Evolutionary conservation across 2,113 vertebrate genomes (phyloP).

Genomic region (Neogobius melanostomus): DNA sequence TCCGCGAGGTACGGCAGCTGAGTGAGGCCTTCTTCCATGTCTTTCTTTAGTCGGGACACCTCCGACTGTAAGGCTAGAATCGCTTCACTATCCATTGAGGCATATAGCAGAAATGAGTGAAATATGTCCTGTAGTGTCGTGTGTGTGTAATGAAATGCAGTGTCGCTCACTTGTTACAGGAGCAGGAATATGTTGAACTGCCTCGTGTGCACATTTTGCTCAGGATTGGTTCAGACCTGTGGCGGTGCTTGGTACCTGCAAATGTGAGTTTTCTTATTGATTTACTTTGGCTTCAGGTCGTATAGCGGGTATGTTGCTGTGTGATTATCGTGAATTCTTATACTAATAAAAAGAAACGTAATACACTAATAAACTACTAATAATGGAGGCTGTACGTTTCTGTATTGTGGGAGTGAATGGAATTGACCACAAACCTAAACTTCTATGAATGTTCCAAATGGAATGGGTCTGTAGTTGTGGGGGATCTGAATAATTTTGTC

Average conservation of each 20-base stretch:
- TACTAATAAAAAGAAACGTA: too few relatives aligned
- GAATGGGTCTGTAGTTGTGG: too few relatives aligned
- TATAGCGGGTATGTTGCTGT: too few relatives aligned
- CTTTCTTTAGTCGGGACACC: slow-evolving; percentile 71
- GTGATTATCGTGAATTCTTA: too few relatives aligned
- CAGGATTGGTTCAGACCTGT: slow-evolving; percentile 31
- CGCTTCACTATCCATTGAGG: slow-evolving; percentile 60
- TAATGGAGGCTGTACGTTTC: too few relatives aligned
- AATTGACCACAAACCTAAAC: too few relatives aligned
- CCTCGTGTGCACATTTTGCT: slow-evolving; percentile 32
- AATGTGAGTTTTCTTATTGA: background rate
- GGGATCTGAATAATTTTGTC: too few relatives aligned
- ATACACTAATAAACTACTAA: too few relatives aligned
- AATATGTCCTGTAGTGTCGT: background rate
- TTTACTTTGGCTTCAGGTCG: too few relatives aligned
- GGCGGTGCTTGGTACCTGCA: slow-evolving; percentile 40
- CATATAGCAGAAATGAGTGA: slow-evolving; percentile 4
- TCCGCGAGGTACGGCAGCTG: slow-evolving; percentile 68
- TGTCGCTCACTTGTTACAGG: slow-evolving; percentile 69
- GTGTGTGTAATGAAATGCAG: background rate
- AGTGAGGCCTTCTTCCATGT: slow-evolving; percentile 69
- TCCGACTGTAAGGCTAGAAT: slow-evolving; percentile 74
- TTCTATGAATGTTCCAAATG: too few relatives aligned
- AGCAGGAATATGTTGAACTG: slow-evolving; percentile 50
- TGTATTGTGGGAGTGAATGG: too few relatives aligned